Conservation (phyloP, 30 jellyfish, hydroid and myxozoan genomes). For the Morbakka virulenta region DNA sequence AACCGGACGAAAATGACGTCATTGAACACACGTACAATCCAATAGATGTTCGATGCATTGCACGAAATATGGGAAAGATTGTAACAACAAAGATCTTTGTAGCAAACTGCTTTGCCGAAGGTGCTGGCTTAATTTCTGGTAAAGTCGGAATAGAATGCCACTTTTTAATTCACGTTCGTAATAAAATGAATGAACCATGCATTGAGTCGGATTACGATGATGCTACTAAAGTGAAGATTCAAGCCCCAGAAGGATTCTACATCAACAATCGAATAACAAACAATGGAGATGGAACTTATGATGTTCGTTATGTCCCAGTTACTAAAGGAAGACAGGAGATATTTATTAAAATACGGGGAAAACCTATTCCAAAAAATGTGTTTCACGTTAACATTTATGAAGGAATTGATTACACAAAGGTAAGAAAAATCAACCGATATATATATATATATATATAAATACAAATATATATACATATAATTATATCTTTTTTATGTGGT, state of each 20-base stretch:
- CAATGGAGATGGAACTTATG: conserved; percentile 71
- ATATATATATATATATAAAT: neutral
- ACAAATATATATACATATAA: too few species aligned
- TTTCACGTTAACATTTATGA: conserved; percentile 72
- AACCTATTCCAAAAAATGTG: conserved; percentile 65
- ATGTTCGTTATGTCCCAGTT: conserved; percentile 84
- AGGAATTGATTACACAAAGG: conserved; percentile 90
- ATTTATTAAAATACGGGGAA: conserved; percentile 82
- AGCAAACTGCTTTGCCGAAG: conserved; percentile 63
- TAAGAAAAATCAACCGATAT: too few species aligned
- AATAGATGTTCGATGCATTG: conserved; percentile 62
- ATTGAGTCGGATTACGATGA: conserved; percentile 69
- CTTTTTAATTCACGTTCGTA: conserved; percentile 73
- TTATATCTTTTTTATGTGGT: too few species aligned
- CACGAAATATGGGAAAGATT: conserved; percentile 83
- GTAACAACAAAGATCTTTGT: conserved; percentile 75
- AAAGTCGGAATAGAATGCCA: conserved; percentile 89
- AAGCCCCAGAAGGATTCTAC: conserved; percentile 96
- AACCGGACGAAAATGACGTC: conserved; percentile 98
- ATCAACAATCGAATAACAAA: conserved; percentile 68
- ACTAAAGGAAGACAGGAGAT: conserved; percentile 83
- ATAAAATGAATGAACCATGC: conserved; percentile 68
- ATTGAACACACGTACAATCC: conserved; percentile 69
- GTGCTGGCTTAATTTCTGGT: conserved; percentile 89
- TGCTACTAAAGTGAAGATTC: conserved; percentile 77